Base-by-base conservation (phyloP, 2,888 invertebrate genomes). In the Agrotis exclamationis region DNA sequence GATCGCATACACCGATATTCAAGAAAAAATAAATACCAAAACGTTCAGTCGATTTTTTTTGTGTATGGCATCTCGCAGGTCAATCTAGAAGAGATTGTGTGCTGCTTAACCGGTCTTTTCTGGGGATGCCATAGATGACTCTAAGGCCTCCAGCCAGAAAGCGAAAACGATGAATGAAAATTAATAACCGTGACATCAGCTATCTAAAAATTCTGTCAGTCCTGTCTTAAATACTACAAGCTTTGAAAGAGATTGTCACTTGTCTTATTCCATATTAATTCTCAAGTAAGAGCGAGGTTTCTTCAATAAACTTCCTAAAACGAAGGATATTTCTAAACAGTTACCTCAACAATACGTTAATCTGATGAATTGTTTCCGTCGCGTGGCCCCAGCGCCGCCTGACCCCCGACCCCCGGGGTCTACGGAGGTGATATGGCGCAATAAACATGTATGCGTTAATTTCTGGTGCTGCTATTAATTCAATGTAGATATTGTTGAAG, bases 301-400 rank as follows among this genome's bases (percentile, higher is more conserved):
- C 16, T 4, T 16, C n/a, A 18, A 24, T 28, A 53, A 22, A 2
- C 5, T 22, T 24, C 48, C 6, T 44, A 47, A 71, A 33, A 11
- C 9, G 14, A 1, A 22, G 50, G 16, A 3, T 56, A 51, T 47
- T n/a, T 33, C 24, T 3, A 28, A 71, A 51, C 18, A 57, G 7
- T 39, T 11, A 56, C 47, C n/a, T 4, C 50, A 60, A 72, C 63
- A 64, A 71, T 64, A 74, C 44, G 48, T 64, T 56, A 64, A 63
- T 50, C 80, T 60, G 80, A 67, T 77, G 74, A 67, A 80, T 59
- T 67, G 59, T 80, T 74, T 62, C 79, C 75, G 79, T 73, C 63
- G 62, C 60, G 13, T 62, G 75, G 60, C 77, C 76, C 54, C 67
- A 45, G 50, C 50, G 58, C 60, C 70, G 60, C 62, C 64, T 66